Conservation (phyloP, 2,797 vertebrate species). For the Lepus townsendii region DNA sequence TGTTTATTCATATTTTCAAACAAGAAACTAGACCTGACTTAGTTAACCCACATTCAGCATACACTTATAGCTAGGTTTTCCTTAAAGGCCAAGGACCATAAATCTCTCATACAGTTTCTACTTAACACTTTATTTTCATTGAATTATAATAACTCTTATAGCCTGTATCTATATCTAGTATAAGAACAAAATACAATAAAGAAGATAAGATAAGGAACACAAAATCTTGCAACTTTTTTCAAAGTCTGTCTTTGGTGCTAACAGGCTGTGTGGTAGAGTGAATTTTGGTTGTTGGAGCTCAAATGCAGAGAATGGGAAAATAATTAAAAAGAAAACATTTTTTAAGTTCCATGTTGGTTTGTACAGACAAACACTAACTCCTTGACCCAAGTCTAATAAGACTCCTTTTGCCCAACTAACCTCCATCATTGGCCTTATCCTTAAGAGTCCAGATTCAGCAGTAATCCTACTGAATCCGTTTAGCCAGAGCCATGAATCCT, state of each 20-base stretch:
- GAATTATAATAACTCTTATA: background rate
- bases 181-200: background rate
- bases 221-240: background rate
- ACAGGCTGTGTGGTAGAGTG: background rate
- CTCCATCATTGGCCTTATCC: background rate
- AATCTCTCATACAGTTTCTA: background rate
- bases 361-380: background rate
- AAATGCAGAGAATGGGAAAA: background rate
- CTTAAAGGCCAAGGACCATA: conserved; percentile 1
- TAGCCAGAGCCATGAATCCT: background rate
- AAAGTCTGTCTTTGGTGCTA: background rate
- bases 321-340: too few species aligned
- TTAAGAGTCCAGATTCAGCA: background rate
- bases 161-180: background rate
- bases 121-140: background rate
- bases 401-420: background rate
- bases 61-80: background rate
- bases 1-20: background rate
- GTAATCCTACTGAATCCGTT: background rate
- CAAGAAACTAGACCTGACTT: background rate
- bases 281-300: background rate
- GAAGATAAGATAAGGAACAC: background rate
- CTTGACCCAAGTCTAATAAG: background rate
- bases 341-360: background rate
- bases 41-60: conserved; percentile 20